Evolutionary conservation across 2,113 vertebrate species (phyloP).

Genomic region (Sardina pilchardus): DNA sequence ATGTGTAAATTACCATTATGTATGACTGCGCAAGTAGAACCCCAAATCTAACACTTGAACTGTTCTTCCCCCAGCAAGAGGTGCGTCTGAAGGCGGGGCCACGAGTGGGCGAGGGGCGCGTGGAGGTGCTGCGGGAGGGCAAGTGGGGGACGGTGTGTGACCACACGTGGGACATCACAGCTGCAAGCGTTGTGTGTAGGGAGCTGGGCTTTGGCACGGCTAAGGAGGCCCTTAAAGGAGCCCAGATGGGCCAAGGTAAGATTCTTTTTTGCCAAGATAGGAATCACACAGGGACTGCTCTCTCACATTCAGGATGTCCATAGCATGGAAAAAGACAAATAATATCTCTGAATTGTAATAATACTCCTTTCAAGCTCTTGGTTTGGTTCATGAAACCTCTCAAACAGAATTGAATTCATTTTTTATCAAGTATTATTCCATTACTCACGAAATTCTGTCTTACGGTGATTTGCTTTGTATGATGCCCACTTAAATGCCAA

Average conservation of each 20-base stretch:
- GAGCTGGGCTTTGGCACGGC: slow-evolving; percentile 93
- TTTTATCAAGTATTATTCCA: background rate
- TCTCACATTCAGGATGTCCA: background rate
- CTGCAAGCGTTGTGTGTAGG: slow-evolving; percentile 89
- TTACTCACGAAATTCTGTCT: background rate
- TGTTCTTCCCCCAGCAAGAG: slow-evolving; percentile 43
- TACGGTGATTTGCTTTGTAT: background rate
- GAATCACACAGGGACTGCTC: background rate
- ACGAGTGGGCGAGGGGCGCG: slow-evolving; percentile 85
- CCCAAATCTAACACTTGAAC: background rate
- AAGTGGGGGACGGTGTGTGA: slow-evolving; percentile 95
- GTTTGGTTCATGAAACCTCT: no score
- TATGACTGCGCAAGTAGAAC: background rate
- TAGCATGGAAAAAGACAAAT: background rate
- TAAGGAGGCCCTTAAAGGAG: slow-evolving; percentile 80
- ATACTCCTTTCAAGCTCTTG: no score
- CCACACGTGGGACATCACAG: slow-evolving; percentile 84
- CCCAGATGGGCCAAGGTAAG: slow-evolving; percentile 90
- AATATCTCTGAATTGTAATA: background rate
- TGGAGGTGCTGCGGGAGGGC: slow-evolving; percentile 85
- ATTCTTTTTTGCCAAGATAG: background rate
- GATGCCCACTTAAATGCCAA: background rate
- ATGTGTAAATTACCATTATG: background rate
- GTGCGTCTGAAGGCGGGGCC: slow-evolving; percentile 89
- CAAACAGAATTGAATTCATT: background rate